Evolutionary conservation across 2,797 vertebrate genomes (phyloP).

Genomic region (Lacerta viridis): DNA sequence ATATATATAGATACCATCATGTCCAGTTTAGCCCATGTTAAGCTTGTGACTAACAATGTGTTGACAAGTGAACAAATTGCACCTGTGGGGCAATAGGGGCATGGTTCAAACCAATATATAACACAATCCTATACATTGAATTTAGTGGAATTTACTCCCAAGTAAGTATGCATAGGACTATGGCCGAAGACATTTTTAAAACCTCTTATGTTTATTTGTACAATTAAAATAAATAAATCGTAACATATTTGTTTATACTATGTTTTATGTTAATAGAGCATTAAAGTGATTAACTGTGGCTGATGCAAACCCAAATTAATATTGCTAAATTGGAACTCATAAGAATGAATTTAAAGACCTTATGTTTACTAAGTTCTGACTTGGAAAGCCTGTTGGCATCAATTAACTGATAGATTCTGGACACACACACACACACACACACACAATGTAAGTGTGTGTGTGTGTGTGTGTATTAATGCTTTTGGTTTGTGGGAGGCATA

Average conservation of each 20-base stretch:
- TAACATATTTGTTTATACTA: not conserved
- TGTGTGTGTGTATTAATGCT: not conserved
- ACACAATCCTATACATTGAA: not conserved
- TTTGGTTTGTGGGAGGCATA: not conserved
- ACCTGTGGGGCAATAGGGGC: too few relatives aligned
- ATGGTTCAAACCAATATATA: not conserved
- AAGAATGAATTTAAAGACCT: conserved; percentile 9
- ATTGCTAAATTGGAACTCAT: conserved; percentile 24
- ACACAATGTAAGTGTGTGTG: too few relatives aligned
- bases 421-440: too few relatives aligned
- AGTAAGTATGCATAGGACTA: not conserved
- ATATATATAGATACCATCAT: too few relatives aligned
- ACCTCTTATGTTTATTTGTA: not conserved
- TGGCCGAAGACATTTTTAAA: not conserved
- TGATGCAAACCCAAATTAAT: conserved; percentile 26
- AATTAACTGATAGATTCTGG: not conserved
- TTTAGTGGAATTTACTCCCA: not conserved
- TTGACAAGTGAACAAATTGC: too few relatives aligned
- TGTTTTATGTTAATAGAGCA: conserved; percentile 11
- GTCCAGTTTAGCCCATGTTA: not conserved
- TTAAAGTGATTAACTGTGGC: conserved; percentile 43
- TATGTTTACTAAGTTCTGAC: conserved; percentile 11
- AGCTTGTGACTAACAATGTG: not conserved
- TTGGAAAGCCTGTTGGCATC: not conserved
- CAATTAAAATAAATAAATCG: not conserved